Evolutionary conservation across 2,888 invertebrate genomes (phyloP).

Genomic region (Heterodera filipjevi): DNA sequence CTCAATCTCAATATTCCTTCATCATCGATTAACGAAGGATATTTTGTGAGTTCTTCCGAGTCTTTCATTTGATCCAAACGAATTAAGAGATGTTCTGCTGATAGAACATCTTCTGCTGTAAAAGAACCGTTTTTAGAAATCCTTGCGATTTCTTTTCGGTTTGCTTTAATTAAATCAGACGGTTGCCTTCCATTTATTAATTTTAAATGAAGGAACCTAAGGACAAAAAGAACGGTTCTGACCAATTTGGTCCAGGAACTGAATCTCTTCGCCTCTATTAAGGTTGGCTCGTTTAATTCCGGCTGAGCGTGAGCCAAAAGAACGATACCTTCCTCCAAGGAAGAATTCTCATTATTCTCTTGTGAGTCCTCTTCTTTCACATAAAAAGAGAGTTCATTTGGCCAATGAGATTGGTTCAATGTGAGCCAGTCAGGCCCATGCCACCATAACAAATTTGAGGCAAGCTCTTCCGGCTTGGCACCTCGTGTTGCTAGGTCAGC

Average conservation of each 20-base stretch:
- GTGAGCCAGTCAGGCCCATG: constrained; percentile 22
- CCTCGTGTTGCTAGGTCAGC: constrained; percentile 30
- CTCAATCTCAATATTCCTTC: neutral
- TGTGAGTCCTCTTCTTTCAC: too few relatives aligned
- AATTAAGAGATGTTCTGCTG: neutral
- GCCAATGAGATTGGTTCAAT: too few relatives aligned
- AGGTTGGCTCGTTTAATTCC: neutral
- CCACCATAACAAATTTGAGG: neutral
- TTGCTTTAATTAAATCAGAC: neutral
- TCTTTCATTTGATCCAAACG: neutral
- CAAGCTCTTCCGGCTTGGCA: neutral
- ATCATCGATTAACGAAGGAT: neutral
- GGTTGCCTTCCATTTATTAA: neutral
- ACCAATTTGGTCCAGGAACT: neutral
- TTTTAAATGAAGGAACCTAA: neutral
- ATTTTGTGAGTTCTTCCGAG: too few relatives aligned
- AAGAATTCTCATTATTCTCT: neutral
- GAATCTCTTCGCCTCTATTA: neutral
- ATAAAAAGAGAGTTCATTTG: too few relatives aligned
- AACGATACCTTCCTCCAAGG: neutral
- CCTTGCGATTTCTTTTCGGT: neutral
- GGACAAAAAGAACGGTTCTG: neutral
- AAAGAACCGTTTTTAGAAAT: neutral
- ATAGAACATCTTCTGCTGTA: neutral
- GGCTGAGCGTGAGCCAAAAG: too few relatives aligned